A percentile compares a stretch with the other conserved stretches of the same genome.
These are phyloP conservation scores for Silurus glanis DNA, from an alignment of 2,113 vertebrate species.

Conservation along the genomic window DNA sequence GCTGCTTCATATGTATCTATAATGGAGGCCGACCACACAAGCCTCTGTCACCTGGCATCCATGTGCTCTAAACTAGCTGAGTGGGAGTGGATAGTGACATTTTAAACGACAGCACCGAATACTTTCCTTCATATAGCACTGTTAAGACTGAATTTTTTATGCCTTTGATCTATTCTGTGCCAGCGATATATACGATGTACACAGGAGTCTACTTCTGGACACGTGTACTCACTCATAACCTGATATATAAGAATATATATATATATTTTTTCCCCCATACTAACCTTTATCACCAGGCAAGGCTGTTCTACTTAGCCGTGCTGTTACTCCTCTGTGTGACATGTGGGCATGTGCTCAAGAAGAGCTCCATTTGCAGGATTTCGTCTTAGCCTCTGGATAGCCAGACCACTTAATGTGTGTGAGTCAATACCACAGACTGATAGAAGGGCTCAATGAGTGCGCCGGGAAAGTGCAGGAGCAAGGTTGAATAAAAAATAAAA, in stretches of 20 bases:
- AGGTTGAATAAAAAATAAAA: conserved; percentile 15
- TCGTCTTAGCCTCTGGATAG: conserved; percentile 24
- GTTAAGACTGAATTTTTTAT: background rate
- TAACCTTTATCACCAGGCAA: conserved; percentile 37
- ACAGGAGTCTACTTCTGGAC: background rate
- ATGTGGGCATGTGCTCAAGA: conserved; percentile 14
- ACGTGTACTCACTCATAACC: background rate
- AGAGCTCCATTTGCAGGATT: conserved; percentile 50
- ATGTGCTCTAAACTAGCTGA: background rate
- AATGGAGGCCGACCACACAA: background rate
- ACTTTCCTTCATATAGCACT: background rate
- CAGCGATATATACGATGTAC: background rate
- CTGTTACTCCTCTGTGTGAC: conserved; percentile 28
- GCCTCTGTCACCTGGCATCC: background rate
- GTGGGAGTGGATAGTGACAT: background rate
- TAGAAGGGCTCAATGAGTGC: conserved; percentile 23
- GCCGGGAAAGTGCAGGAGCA: conserved; percentile 23
- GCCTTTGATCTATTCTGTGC: background rate
- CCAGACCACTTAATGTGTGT: conserved; percentile 27
- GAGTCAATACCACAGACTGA: conserved; percentile 40
- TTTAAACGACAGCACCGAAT: background rate
- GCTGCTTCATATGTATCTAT: no score
- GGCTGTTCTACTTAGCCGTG: conserved; percentile 7
- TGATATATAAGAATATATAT: background rate
- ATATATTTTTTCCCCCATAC: background rate